Evolutionary conservation across 1,140 invertebrate species (phyloP), one percentile per base, ranked within the genome.

Genomic region (Cotesia typhae): DNA sequence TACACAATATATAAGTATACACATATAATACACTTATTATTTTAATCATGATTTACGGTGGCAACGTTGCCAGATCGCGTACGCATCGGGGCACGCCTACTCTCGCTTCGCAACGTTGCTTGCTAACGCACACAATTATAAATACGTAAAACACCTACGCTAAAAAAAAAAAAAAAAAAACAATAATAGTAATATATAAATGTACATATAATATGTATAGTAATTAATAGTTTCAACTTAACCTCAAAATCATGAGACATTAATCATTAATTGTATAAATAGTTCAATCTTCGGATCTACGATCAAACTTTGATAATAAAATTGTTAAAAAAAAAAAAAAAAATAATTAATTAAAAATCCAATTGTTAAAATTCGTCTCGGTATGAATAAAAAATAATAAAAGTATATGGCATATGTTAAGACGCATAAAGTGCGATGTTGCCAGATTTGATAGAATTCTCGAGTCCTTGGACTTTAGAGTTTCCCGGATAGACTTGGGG

Each of bases 41-140:
- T 87, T 86, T 85, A 85, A 86, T 85, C 82, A 84, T 87, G 83
- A 87, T 85, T 86, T 84, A 87, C 79, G 79, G 76, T 71, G 41
- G 80, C 85, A 71, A 63, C 75, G 85, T 87, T 87, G 85, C 84
- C 85, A 76, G 63, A 75, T 84, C 76, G 57, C 36, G 75, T 65
- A 55, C 41, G 20, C 61, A 41, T 57, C 47, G 61, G 76, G 83
- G 76, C 82, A 84, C 83, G 83, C 83, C 84, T 83, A 83, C 81
- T 79, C 69, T 60, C 64, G 61, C 74, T 74, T 64, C 71, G 73
- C 69, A 78, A 55, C 59, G 53, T 38, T 67, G 71, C 72, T 47
- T 14, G 12, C 60, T 51, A 38, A 61, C 70, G 20, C 67, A 59
- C 14, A 71, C 51, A 77, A 66, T n/a, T 66, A 37, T 57, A 67